Evolutionary conservation across 2,888 invertebrate species (phyloP), one percentile per base, ranked within the genome.

Genomic region (Leptura quadrifasciata): DNA sequence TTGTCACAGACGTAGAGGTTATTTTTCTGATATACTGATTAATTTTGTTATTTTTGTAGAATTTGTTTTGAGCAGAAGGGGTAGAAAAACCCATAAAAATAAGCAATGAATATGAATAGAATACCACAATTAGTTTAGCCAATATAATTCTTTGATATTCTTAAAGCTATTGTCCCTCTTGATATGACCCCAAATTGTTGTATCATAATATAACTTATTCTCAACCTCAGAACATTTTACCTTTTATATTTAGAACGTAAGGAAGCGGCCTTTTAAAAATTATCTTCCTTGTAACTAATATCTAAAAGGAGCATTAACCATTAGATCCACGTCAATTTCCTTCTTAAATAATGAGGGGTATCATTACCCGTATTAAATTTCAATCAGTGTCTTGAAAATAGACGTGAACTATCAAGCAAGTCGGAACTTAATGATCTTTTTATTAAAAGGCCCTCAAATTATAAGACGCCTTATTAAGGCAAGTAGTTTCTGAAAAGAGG

Each of bases 261-360:
- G 15, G 39, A 39, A 10, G 39, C 12, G 12, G 39, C 15, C 12
- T 12, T 39, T 39, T 39, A 15, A 39, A 31, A 39, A 39, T 39
- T 15, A 39, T 39, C 39, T 15, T 3, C 39, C 39, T 15, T 39
- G 15, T 39, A 39, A 31, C 27, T 5, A 24, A 31, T 31, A 31
- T 8, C 27, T 39, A 47, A 47, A 6, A n/a, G 15, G 5, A 47
- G 6, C n/a, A 47, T 47, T n/a, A 31, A 20, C 18, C 35, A 18
- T 39, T 18, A 63, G 61, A 61, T 35, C 2, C 20, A 9, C 39
- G 39, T 39, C 63, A 39, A 18, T 39, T 39, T 39, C 39, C 63
- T 63, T 63, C 39, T 63, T 63, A 63, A 63, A 63, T 39, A 63
- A 63, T 39, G 39, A 63, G 63, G 39, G n/a, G 39, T 63, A 63